Conservation (phyloP, 2,113 vertebrate species). For the Ceyx melanurus region DNA sequence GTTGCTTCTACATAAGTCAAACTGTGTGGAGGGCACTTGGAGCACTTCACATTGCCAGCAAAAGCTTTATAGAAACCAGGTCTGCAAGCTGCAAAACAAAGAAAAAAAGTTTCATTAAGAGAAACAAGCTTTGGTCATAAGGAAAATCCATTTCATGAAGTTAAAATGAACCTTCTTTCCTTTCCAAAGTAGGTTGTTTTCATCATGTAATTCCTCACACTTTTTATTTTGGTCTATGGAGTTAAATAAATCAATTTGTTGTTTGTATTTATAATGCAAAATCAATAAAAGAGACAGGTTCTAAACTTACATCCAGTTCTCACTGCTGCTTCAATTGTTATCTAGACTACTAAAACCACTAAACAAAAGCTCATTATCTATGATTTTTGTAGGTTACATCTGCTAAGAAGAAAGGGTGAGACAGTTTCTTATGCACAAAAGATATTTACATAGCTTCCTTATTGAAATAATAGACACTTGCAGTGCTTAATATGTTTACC, state of each 20-base stretch:
- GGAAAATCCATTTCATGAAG: neutral
- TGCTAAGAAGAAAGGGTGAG: neutral
- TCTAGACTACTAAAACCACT: neutral
- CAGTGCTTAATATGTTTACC: neutral
- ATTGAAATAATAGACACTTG: neutral
- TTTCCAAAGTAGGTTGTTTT: neutral
- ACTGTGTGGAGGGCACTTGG: conserved; percentile 93
- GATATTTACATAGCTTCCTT: neutral
- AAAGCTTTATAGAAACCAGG: conserved; percentile 95
- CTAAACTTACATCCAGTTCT: neutral
- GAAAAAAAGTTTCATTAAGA: neutral
- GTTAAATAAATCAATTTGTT: neutral
- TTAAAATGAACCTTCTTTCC: neutral
- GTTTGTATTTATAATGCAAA: neutral
- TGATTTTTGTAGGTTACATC: neutral
- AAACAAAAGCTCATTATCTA: neutral
- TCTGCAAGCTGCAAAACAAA: conserved; percentile 83
- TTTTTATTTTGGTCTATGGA: neutral
- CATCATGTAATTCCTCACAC: neutral
- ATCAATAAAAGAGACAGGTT: neutral
- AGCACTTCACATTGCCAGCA: conserved; percentile 92
- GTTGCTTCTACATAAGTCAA: conserved; percentile 87
- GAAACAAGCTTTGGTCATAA: neutral
- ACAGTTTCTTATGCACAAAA: neutral
- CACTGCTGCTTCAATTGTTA: neutral